Evolutionary conservation across 2,113 vertebrate genomes (phyloP).

Genomic region (Psittacara wagleri): DNA sequence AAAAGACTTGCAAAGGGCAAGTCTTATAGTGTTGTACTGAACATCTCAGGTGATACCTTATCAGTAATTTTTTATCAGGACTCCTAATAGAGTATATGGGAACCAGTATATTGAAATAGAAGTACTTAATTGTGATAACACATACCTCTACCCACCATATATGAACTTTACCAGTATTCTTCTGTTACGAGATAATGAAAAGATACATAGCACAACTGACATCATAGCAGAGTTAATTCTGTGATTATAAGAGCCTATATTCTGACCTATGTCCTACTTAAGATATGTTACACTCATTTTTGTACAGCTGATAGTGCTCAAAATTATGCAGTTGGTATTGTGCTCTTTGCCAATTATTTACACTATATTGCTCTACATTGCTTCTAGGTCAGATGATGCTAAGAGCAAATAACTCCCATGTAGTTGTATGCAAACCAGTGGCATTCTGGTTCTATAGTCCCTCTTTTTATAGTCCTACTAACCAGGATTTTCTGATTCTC

Average conservation of each 20-base stretch:
- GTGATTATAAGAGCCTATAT: not conserved
- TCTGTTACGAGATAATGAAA: not conserved
- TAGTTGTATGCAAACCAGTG: not conserved
- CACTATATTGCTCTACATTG: not conserved
- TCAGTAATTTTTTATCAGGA: not conserved
- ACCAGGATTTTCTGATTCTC: not conserved
- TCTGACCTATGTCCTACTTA: not conserved
- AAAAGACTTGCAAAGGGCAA: not conserved
- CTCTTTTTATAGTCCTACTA: not conserved
- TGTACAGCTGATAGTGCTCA: not conserved
- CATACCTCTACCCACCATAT: rapidly evolving
- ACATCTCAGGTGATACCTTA: not conserved
- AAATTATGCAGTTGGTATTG: not conserved
- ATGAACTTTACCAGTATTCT: not conserved
- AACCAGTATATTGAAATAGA: not conserved
- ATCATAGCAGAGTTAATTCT: not conserved
- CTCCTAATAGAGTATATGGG: not conserved
- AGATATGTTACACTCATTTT: not conserved
- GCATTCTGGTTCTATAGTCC: not conserved
- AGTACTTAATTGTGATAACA: not conserved
- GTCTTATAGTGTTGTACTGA: not conserved
- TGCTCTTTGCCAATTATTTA: not conserved
- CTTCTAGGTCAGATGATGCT: not conserved
- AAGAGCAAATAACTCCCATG: not conserved
- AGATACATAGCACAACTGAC: not conserved